These are phyloP conservation scores for Odiellus spinosus DNA, from an alignment of 2,888 invertebrate genomes.

Conservation along the genomic window DNA sequence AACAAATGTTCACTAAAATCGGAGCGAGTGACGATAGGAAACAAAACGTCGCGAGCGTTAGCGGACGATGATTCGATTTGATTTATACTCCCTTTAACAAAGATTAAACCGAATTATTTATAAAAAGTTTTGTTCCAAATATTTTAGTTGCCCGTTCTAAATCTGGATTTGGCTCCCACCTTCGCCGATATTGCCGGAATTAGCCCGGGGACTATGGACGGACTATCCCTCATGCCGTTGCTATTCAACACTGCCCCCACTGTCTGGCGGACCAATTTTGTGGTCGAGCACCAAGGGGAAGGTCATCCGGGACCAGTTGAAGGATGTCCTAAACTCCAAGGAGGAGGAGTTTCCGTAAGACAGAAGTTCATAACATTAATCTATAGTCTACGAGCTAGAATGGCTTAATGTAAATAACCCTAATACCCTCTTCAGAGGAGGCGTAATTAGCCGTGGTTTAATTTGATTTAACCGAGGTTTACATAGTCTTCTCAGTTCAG, in stretches of 20 bases:
- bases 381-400: background rate
- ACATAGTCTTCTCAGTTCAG: too few relatives aligned
- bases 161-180: constrained; percentile 72
- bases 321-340: constrained; percentile 47
- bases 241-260: constrained; percentile 17
- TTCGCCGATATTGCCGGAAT: constrained; percentile 52
- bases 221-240: constrained; percentile 37
- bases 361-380: constrained; percentile 3
- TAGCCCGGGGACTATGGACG: constrained; percentile 43
- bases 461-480: too few relatives aligned
- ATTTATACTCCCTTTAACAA: too few relatives aligned
- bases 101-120: too few relatives aligned
- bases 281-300: constrained; percentile 73
- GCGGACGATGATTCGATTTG: too few relatives aligned
- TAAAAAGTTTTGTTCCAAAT: too few relatives aligned
- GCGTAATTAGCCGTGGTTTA: too few relatives aligned
- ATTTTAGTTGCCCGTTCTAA: constrained; percentile 46
- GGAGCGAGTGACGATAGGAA: too few relatives aligned
- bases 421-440: too few relatives aligned
- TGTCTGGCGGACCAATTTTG: constrained; percentile 38
- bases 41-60: too few relatives aligned
- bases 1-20: too few relatives aligned
- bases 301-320: constrained; percentile 39
- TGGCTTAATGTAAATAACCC: background rate
- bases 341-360: constrained; percentile 46